phyloP scores from a whole-genome alignment of 2,888 invertebrate species.

The Trichogramma evanescens region DNA sequence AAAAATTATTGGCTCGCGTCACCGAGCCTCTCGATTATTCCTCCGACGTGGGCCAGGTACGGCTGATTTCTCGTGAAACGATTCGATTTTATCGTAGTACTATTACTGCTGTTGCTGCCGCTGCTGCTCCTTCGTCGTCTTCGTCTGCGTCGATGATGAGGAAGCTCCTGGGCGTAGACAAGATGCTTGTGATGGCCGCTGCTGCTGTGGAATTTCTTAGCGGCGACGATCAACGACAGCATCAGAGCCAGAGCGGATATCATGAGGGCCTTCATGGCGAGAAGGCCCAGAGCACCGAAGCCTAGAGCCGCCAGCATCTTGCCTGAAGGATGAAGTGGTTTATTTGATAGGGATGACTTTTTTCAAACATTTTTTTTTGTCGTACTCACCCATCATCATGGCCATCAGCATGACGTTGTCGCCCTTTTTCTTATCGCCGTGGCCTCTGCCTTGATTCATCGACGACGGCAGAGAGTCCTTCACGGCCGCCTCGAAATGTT shows the following conservation, averaged over 20 bases:
- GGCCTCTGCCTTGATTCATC: conserved; percentile 31
- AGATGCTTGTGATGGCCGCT: conserved; percentile 54
- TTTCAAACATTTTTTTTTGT: background rate
- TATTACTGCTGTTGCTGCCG: conserved; percentile 7
- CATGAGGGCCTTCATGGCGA: conserved; percentile 72
- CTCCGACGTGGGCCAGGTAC: conserved; percentile 45
- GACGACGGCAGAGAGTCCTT: conserved; percentile 50
- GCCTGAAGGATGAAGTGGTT: conserved; percentile 27
- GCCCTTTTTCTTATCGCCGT: conserved; percentile 44
- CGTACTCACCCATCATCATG: conserved; percentile 59
- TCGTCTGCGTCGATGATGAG: conserved; percentile 50
- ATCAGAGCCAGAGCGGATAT: conserved; percentile 67
- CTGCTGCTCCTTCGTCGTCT: background rate
- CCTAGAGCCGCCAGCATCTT: conserved; percentile 66
- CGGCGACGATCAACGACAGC: conserved; percentile 67
- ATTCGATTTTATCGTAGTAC: too few relatives aligned
- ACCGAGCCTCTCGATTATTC: too few relatives aligned
- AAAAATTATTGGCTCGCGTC: too few relatives aligned
- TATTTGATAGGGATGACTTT: background rate
- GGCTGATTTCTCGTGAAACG: conserved; percentile 25
- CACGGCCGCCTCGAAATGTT: conserved; percentile 57
- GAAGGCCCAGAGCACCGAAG: conserved; percentile 65
- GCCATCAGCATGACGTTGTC: conserved; percentile 59
- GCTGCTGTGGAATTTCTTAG: conserved; percentile 62
- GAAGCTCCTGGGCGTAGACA: conserved; percentile 54